Evolutionary conservation across 2,888 invertebrate species (phyloP).

Genomic region (Hirtodrosophila cameraria): DNA sequence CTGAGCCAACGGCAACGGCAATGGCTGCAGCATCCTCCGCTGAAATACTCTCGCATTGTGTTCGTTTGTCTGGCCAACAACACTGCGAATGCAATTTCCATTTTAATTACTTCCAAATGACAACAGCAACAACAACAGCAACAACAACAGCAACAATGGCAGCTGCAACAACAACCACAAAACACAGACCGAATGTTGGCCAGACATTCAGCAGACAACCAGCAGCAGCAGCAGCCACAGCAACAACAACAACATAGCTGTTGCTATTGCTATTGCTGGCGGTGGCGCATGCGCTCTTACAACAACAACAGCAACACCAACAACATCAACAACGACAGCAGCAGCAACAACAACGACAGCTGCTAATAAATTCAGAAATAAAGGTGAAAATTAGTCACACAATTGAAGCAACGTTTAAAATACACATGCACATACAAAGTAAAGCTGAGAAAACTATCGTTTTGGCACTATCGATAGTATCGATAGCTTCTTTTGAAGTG

Average conservation of each 20-base stretch:
- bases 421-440: conserved; percentile 22
- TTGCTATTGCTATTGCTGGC: too few relatives aligned
- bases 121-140: conserved; percentile 39
- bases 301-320: conserved; percentile 14
- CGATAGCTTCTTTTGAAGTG: too few relatives aligned
- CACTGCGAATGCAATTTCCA: conserved; percentile 79
- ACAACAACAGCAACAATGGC: neutral
- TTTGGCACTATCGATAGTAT: neutral
- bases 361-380: conserved; percentile 12
- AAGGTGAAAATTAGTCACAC: conserved; percentile 68
- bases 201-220: conserved; percentile 67
- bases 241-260: conserved; percentile 12
- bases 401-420: conserved; percentile 51
- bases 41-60: conserved; percentile 45
- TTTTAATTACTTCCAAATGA: conserved; percentile 75
- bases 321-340: conserved; percentile 11
- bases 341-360: conserved; percentile 16
- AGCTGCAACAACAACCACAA: conserved; percentile 8
- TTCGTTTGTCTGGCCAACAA: conserved; percentile 56
- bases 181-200: conserved; percentile 31
- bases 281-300: conserved; percentile 65
- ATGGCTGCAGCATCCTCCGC: conserved; percentile 44
- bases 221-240: conserved; percentile 23
- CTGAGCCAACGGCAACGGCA: conserved; percentile 62
- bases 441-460: neutral